These are phyloP conservation scores for Psilopsiagon aurifrons DNA, from an alignment of 2,113 vertebrate genomes.

Conservation along the genomic window DNA sequence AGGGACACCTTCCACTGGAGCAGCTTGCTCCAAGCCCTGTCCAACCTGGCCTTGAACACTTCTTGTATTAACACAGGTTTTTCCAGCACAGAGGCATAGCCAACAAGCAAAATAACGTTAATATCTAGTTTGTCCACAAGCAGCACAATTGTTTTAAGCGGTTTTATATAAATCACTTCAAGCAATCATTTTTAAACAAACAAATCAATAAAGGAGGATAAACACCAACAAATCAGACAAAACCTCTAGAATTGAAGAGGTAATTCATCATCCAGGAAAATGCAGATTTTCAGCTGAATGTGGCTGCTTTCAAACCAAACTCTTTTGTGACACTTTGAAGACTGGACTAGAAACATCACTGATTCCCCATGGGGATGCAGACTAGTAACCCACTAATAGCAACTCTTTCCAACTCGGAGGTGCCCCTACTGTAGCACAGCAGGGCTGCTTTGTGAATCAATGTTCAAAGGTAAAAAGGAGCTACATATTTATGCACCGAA, in stretches of 20 bases:
- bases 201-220: neutral
- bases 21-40: neutral
- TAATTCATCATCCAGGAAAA: neutral
- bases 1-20: neutral
- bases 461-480: conserved; percentile 40
- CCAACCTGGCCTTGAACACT: neutral
- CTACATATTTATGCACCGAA: neutral
- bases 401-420: conserved; percentile 16
- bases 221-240: neutral
- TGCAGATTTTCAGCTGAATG: neutral
- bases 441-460: conserved; percentile 33
- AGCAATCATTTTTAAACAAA: neutral
- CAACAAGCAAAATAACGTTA: neutral
- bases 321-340: conserved; percentile 40
- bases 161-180: neutral
- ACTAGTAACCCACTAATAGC: conserved; percentile 49
- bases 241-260: neutral
- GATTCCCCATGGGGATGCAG: neutral
- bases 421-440: conserved; percentile 11
- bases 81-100: neutral
- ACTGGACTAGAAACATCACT: conserved; percentile 16
- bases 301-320: conserved; percentile 31
- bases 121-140: neutral
- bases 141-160: neutral
- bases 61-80: neutral